These are phyloP conservation scores for Rhopalosiphum nymphaeae DNA, from an alignment of 2,888 invertebrate species.

Conservation along the genomic window DNA sequence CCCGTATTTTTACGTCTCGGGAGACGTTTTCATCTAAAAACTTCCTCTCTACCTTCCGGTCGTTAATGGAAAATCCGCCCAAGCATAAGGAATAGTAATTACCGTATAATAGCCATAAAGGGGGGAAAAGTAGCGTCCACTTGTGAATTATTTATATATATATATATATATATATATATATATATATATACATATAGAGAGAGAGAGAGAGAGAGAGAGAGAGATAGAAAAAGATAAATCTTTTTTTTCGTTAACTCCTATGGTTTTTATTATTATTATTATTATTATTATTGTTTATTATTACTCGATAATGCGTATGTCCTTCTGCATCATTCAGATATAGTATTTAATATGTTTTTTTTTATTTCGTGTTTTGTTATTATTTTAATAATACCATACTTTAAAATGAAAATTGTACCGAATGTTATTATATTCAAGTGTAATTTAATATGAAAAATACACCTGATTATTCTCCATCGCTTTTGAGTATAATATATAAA, in stretches of 20 bases:
- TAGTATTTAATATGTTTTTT: background rate
- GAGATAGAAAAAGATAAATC: conserved; percentile 32
- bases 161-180: no score
- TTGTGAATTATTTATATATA: conserved; percentile 63
- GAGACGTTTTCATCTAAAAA: conserved; percentile 63
- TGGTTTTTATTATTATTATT: background rate
- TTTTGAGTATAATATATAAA: background rate
- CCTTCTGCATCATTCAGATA: background rate
- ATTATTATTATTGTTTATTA: conserved; percentile 14
- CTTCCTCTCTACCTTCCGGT: conserved; percentile 56
- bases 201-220: no score
- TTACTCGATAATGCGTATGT: conserved; percentile 38
- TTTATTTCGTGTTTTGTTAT: background rate
- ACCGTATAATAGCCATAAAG: conserved; percentile 61
- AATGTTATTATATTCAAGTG: background rate
- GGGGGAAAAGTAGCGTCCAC: conserved; percentile 51
- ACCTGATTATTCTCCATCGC: background rate
- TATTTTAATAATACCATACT: background rate
- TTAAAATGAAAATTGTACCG: background rate
- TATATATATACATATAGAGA: no score
- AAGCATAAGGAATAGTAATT: conserved; percentile 64
- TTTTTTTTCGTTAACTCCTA: conserved; percentile 8
- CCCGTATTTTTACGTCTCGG: conserved; percentile 48
- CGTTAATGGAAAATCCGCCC: conserved; percentile 64
- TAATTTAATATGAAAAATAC: background rate